phyloP scores from a whole-genome alignment of 2,113 vertebrate species.

The Pampusana beccarii region DNA sequence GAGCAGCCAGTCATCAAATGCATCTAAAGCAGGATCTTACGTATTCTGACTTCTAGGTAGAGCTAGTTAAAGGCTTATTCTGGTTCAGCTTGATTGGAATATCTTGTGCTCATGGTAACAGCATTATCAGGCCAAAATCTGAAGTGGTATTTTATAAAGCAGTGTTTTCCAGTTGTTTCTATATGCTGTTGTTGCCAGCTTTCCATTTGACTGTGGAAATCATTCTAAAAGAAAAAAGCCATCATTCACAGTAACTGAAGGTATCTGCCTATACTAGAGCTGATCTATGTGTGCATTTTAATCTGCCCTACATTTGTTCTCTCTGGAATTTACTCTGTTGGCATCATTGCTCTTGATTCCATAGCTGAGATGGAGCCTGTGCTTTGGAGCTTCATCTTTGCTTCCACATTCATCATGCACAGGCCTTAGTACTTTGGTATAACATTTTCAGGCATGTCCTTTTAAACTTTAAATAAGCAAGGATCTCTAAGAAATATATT shows the following conservation, averaged over 20 bases:
- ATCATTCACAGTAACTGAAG: neutral
- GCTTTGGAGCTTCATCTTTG: neutral
- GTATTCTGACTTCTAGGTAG: neutral
- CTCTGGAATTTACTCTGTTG: neutral
- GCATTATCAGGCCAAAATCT: neutral
- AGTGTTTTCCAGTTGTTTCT: neutral
- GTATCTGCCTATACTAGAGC: neutral
- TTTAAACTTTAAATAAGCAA: neutral
- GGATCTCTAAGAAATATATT: neutral
- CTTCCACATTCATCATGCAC: neutral
- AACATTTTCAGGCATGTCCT: neutral
- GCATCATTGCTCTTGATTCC: accelerated
- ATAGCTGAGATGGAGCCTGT: accelerated
- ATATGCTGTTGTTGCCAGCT: neutral
- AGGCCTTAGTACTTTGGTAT: neutral
- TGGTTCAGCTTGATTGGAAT: neutral
- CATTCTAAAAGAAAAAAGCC: neutral
- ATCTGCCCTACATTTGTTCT: neutral
- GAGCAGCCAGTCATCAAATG: neutral
- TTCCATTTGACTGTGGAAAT: neutral
- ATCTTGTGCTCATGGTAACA: neutral
- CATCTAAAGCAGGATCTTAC: neutral
- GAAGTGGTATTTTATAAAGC: neutral
- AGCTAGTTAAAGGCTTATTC: neutral
- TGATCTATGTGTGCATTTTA: accelerated